Base-by-base conservation (phyloP, 2,113 vertebrate species). In the Lophotis ruficrista region DNA sequence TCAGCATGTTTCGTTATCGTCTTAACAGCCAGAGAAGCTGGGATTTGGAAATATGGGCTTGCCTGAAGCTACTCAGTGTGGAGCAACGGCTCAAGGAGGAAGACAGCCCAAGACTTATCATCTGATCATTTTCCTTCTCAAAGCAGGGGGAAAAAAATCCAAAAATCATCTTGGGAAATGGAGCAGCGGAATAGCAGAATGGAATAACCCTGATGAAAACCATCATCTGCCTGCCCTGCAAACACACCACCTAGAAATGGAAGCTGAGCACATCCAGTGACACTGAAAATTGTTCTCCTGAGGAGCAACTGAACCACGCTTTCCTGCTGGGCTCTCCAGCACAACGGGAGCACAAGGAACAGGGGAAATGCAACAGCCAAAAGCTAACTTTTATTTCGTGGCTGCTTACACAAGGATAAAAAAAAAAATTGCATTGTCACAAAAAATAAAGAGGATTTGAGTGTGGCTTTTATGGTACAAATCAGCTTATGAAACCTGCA, bases 401-500 rank as follows among this genome's bases (percentile, higher is more conserved):
- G 31, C 48, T 73, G 54, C 83, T 94, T 87, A 93, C 68, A 86
- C 2, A 12, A 25, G 75, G 87, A 90, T 84, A 79, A 69, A 64
- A 87, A 41, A 41, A 43, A 41, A 61, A 53, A 38, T 4, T 50
- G 78, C 76, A 51, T 71, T 72, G 87, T 94, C 86, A 94, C 60
- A 60, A 86, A 81, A 96, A 92, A 38, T 16, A 87, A 96, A 95
- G 88, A 89, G 86, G 83, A 96, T 93, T 96, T 94, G 73, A 82
- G 62, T 4, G 16, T 0, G 0, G 41, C 66, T 33, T 80, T 93
- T 70, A 69, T 90, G 83, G 86, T 64, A 75, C 86, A 92, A 94
- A 95, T 76, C 94, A 92, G 89, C 94, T 92, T 94, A 94, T 17
- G 64, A 72, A 90, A 64, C 43, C 71, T 11, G 4, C 15, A 21